Evolutionary conservation across 2,888 invertebrate species (phyloP), one percentile per base, ranked within the genome.

Genomic region (Trissoscelio sp.): DNA sequence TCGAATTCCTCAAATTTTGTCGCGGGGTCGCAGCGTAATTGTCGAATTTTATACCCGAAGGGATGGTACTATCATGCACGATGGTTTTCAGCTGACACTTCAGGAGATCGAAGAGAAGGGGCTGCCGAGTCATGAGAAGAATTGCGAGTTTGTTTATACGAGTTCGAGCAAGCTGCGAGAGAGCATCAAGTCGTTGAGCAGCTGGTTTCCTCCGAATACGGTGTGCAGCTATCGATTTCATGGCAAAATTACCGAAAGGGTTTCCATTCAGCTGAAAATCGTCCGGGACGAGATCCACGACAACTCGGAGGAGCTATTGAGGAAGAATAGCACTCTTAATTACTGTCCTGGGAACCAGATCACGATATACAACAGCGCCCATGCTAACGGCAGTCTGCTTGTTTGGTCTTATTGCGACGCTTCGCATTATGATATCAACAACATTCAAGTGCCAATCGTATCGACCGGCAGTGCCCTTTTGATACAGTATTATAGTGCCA

Each of bases 11-110:
- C 86, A 87, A 28, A 88, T 89, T 16, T 62, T 89, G 11, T 87
- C 89, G 6, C 85, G 88, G 2, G 88, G 89, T 0, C 85, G 67
- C 14, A 88, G 85, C 83, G 77, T 89, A 9, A 87, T 89, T 22
- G 82, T 89, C 11, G 89, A 89, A 66, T 89, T 89, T 48, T 85
- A 84, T 70, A 80, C 88, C 5, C 85, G 86, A 31, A 83, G 85
- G n/a, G 89, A 89, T 48, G 89, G 89, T 12, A 89, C 89, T n/a
- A 84, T 88, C 22, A 87, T 87, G 86, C 89, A 89, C 85, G 87
- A 88, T 46, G 89, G 89, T 0, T 89, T 89, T 42, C 88, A 88
- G 31, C 80, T 89, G 67, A 88, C 87, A 6, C 82, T 89, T 4
- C 87, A 88, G 28, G 89, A 89, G 57, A 86, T 82, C 58, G 78